Evolutionary conservation across 2,888 invertebrate species (phyloP), one percentile per base, ranked within the genome.

Genomic region (Lasioglossum lativentre): DNA sequence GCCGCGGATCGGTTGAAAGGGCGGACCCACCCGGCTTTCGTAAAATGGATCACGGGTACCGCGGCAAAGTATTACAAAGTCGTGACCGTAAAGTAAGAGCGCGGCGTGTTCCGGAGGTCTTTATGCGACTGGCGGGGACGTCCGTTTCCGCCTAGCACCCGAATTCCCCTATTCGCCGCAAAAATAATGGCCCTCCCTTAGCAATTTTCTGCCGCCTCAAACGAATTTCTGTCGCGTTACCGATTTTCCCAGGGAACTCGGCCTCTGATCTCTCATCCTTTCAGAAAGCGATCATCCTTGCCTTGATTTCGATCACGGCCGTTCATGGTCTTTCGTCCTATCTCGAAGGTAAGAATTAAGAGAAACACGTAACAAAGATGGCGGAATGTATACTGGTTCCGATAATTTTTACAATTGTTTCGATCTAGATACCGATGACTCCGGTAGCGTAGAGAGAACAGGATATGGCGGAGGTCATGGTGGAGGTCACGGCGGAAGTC

Each of bases 61-160:
- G 38, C 38, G 78, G 59, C 75, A 76, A 88, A 88, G 90, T 90
- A 88, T 89, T 81, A 82, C 86, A 70, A 85, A 82, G 85, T 89
- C 82, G 82, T 80, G 83, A 70, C 75, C 87, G 85, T 87, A 86
- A 85, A 90, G 86, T 80, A 87, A 75, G 75, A 78, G 72, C 72
- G 71, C 80, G 71, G 75, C 47, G 75, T 85, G 86, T 85, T 86
- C 77, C 52, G 42, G 86, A 85, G 83, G 76, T 79, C 86, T 90
- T 87, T 90, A 86, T 77, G 83, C 47, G 83, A 73, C 63, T 76
- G 84, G 77, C 77, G 82, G 85, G 86, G 83, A 86, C 80, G 82
- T 79, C 78, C 80, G 83, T 79, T 81, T 52, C 82, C 59, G 74
- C 75, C 79, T 70, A 23, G 38, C 71, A 59, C 70, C 40, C 74